Base-by-base conservation (phyloP, 1,140 invertebrate species). In the Dreissena polymorpha region DNA sequence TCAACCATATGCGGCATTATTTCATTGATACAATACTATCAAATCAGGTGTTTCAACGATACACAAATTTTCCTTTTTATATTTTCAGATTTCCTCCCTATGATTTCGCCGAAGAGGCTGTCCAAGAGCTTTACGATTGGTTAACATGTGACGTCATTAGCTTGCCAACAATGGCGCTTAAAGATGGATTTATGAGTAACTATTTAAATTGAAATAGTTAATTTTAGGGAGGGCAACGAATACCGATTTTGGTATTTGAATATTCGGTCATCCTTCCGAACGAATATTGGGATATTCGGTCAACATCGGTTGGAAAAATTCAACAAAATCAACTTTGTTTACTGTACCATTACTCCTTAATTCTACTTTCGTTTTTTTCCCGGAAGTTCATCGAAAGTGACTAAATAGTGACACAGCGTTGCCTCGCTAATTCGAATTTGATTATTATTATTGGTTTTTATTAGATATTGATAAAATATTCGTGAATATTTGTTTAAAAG, bases 41-140 rank as follows among this genome's bases (percentile, higher is more conserved):
- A n/a, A n/a, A n/a, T n/a, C 39, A 39, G 39, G 8, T 2, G 39
- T 39, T 2, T 5, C 39, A 39, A 39, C n/a, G 39, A 39, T 39
- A 8, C 8, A 8, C 2, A 2, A 39, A 2, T 2, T 39, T 2
- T 39, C 2, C 39, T 39, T 39, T 8, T 39, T 5, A 39, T 39
- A 39, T 8, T 79, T 80, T 23, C 78, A 80, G 78, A n/a, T 16
- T 53, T 51, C 78, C 78, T 27, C 78, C 68, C n/a, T 65, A 50
- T 21, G 55, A 70, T 12, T 80, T 72, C 21, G 27, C n/a, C 25
- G 53, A 71, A 7, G 78, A 72, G 21, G 53, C 78, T 0, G 53
- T 21, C 18, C n/a, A 63, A 14, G 57, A 18, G 0, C 23, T 80
- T 16, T 72, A 72, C 29, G 64, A 80, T 25, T 80, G 78, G 78